Conservation (phyloP, 30 jellyfish, hydroid and myxozoan species). For the Aurelia sp. region DNA sequence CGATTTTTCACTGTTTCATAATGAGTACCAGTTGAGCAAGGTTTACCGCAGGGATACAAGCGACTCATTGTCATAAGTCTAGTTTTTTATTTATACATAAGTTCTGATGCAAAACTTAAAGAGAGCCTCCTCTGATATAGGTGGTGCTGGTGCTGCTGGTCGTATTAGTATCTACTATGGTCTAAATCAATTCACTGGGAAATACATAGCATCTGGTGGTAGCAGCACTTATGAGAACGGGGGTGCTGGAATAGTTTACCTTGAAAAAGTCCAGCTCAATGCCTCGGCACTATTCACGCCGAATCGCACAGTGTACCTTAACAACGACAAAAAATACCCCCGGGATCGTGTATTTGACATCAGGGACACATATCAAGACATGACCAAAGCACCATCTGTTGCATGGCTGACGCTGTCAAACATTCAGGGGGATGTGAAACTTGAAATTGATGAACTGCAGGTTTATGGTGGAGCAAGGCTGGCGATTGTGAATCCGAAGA, state of each 20-base stretch:
- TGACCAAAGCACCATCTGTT: slow-evolving; percentile 59
- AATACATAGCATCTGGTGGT: slow-evolving; percentile 56
- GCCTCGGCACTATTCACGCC: slow-evolving; percentile 24
- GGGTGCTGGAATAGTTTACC: slow-evolving; percentile 71
- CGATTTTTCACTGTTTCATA: too few relatives aligned
- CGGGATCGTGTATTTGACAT: slow-evolving; percentile 49
- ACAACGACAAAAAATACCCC: slow-evolving; percentile 55
- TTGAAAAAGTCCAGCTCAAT: slow-evolving; percentile 37
- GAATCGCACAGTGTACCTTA: slow-evolving; percentile 43
- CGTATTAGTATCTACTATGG: slow-evolving; percentile 59
- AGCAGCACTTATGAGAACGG: slow-evolving; percentile 52
- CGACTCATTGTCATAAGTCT: too few relatives aligned
- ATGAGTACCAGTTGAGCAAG: too few relatives aligned
- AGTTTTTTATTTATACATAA: too few relatives aligned
- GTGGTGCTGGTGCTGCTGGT: slow-evolving; percentile 76
- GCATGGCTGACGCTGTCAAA: slow-evolving; percentile 61
- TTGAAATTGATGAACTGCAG: slow-evolving; percentile 63
- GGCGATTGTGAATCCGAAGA: slow-evolving; percentile 43
- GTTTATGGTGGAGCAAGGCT: slow-evolving; percentile 65
- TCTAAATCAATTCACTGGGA: slow-evolving; percentile 60
- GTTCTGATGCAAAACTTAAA: too few relatives aligned
- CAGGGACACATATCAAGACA: slow-evolving; percentile 24
- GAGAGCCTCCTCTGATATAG: neutral
- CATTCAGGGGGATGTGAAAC: slow-evolving; percentile 42
- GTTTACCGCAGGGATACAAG: too few relatives aligned